phyloP scores from a whole-genome alignment of 2,888 invertebrate genomes.

The Beris chalybata region DNA sequence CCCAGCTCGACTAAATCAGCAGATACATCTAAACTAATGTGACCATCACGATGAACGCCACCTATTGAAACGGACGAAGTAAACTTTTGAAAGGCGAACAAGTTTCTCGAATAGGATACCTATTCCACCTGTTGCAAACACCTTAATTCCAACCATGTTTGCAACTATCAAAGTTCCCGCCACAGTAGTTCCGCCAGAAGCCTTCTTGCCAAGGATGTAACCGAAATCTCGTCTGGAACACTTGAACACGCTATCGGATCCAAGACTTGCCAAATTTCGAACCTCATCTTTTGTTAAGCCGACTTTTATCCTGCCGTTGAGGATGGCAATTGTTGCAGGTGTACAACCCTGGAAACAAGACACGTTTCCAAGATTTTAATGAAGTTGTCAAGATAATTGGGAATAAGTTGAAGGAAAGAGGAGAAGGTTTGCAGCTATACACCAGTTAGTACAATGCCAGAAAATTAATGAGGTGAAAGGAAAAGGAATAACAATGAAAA shows the following conservation, averaged over 20 bases:
- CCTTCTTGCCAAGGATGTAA: conserved; percentile 67
- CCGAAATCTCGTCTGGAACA: conserved; percentile 87
- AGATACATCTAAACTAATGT: conserved; percentile 87
- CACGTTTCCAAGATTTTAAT: neutral
- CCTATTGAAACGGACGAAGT: conserved; percentile 61
- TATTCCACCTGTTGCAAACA: conserved; percentile 92
- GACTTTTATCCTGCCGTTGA: conserved; percentile 79
- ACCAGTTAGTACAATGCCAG: too few species aligned
- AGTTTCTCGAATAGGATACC: conserved; percentile 50
- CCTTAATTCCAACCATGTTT: conserved; percentile 75
- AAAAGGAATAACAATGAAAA: too few species aligned
- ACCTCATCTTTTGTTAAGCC: conserved; percentile 72
- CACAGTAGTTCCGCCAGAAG: conserved; percentile 93
- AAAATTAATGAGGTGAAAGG: too few species aligned
- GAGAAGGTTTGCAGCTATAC: too few species aligned
- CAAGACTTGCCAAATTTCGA: conserved; percentile 63
- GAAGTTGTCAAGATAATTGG: neutral
- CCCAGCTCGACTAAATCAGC: conserved; percentile 93
- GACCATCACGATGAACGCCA: conserved; percentile 91
- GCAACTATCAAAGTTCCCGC: conserved; percentile 90
- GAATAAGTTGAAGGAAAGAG: conserved; percentile 16
- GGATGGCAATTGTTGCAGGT: conserved; percentile 91
- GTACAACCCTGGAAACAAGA: conserved; percentile 66
- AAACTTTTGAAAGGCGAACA: neutral
- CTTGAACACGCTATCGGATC: conserved; percentile 64